Conservation (phyloP, 2,888 invertebrate genomes). For the Campoplex nolae region DNA sequence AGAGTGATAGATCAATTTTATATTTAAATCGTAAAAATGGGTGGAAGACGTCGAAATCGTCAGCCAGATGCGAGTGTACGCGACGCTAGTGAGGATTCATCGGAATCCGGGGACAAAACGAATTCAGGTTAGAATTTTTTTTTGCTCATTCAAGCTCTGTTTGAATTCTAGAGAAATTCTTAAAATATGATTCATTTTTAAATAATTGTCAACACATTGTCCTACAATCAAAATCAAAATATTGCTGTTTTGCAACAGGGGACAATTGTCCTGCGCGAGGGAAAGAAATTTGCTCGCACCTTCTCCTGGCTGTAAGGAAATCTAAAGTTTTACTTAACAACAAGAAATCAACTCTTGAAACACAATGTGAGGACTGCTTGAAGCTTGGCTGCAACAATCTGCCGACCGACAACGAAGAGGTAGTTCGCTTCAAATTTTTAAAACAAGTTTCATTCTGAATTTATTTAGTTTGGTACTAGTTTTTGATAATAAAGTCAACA, state of each 20-base stretch:
- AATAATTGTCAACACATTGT: neutral
- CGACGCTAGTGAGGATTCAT: slow-evolving; percentile 87
- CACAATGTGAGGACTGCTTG: slow-evolving; percentile 87
- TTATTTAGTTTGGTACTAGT: neutral
- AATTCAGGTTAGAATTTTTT: slow-evolving; percentile 75
- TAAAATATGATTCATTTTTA: neutral
- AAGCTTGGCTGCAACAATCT: slow-evolving; percentile 82
- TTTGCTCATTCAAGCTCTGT: neutral
- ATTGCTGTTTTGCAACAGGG: slow-evolving; percentile 57
- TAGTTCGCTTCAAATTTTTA: slow-evolving; percentile 12
- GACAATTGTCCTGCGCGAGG: slow-evolving; percentile 85
- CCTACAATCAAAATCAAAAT: neutral
- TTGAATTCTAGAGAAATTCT: neutral
- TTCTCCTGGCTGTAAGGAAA: slow-evolving; percentile 89
- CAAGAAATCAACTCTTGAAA: slow-evolving; percentile 85
- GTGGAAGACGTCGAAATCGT: slow-evolving; percentile 89
- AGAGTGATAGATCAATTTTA: neutral
- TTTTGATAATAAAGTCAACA: neutral
- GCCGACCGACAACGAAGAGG: slow-evolving; percentile 85
- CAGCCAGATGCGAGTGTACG: slow-evolving; percentile 89
- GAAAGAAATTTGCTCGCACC: slow-evolving; percentile 85
- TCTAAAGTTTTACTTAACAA: slow-evolving; percentile 87
- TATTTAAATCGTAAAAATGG: slow-evolving; percentile 85
- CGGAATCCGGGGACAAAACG: slow-evolving; percentile 90
- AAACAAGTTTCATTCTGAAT: neutral